Evolutionary conservation across 2,888 invertebrate species (phyloP).

Genomic region (Penaeus monodon): DNA sequence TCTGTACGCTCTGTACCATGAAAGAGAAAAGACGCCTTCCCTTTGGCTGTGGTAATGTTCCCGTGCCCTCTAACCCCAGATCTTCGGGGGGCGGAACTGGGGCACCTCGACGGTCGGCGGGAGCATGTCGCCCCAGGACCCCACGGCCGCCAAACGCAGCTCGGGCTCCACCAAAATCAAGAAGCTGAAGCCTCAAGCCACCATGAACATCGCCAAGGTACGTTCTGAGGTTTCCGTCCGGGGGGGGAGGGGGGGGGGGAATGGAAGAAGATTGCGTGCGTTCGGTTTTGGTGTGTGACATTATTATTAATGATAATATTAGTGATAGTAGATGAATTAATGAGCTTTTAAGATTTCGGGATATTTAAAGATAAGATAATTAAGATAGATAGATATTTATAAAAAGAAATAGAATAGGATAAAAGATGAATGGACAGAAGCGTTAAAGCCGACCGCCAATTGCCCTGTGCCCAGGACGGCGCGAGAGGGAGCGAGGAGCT

Average conservation of each 20-base stretch:
- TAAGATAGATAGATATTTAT: no score
- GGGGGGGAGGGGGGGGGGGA: conserved; percentile 65
- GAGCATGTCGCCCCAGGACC: conserved; percentile 64
- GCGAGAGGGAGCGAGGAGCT: conserved; percentile 25
- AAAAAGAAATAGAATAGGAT: no score
- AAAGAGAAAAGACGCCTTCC: not conserved
- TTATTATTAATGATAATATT: no score
- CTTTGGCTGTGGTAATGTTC: not conserved
- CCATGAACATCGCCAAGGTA: conserved; percentile 73
- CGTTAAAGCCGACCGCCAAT: no score
- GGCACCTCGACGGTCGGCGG: conserved; percentile 67
- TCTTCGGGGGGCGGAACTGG: conserved; percentile 88
- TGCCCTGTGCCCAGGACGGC: not conserved
- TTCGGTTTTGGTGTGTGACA: no score
- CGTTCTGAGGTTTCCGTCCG: conserved; percentile 66
- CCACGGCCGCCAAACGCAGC: conserved; percentile 39
- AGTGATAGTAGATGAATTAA: no score
- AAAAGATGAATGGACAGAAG: no score
- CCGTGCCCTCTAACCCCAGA: conserved; percentile 71
- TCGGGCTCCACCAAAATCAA: conserved; percentile 75
- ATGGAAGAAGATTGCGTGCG: no score
- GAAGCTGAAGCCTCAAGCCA: conserved; percentile 78
- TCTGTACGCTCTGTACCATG: not conserved
- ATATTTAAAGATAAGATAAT: no score
- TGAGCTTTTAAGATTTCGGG: no score